phyloP scores from a whole-genome alignment of 2,113 vertebrate species.

The Naja naja region DNA sequence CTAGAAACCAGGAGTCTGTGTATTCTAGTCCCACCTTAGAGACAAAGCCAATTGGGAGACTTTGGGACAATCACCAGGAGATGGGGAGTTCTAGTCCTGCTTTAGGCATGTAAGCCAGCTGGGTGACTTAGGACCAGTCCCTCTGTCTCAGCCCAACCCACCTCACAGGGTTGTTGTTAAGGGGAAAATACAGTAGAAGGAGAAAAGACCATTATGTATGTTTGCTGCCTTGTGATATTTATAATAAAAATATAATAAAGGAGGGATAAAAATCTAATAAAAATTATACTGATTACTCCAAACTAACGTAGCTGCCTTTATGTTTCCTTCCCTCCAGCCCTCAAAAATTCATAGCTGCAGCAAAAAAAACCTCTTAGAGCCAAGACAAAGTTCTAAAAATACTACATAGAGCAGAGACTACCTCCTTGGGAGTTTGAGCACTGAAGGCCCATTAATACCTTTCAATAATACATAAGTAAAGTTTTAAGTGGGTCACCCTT shows the following conservation, averaged over 20 bases:
- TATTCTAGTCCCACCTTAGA: too few relatives aligned
- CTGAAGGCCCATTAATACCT: not conserved
- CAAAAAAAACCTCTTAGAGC: not conserved
- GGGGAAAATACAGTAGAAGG: not conserved
- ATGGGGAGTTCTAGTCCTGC: too few relatives aligned
- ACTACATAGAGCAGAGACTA: not conserved
- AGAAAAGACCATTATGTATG: not conserved
- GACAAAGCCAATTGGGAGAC: too few relatives aligned
- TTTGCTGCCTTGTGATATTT: not conserved
- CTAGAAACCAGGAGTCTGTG: not conserved
- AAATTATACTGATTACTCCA: not conserved
- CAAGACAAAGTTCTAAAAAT: conserved; percentile 3
- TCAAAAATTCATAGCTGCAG: not conserved
- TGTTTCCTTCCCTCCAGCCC: not conserved
- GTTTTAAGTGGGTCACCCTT: conserved; percentile 42
- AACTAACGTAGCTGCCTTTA: not conserved
- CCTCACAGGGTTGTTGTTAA: not conserved
- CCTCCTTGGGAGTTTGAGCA: not conserved
- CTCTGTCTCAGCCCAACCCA: too few relatives aligned
- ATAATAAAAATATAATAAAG: not conserved
- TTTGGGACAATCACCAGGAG: too few relatives aligned
- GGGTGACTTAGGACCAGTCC: too few relatives aligned
- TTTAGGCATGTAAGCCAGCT: not conserved
- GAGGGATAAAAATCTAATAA: not conserved
- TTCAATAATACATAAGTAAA: conserved; percentile 38